Evolutionary conservation across 2,797 vertebrate genomes (phyloP).

Genomic region (Aselliscus stoliczkanus): DNA sequence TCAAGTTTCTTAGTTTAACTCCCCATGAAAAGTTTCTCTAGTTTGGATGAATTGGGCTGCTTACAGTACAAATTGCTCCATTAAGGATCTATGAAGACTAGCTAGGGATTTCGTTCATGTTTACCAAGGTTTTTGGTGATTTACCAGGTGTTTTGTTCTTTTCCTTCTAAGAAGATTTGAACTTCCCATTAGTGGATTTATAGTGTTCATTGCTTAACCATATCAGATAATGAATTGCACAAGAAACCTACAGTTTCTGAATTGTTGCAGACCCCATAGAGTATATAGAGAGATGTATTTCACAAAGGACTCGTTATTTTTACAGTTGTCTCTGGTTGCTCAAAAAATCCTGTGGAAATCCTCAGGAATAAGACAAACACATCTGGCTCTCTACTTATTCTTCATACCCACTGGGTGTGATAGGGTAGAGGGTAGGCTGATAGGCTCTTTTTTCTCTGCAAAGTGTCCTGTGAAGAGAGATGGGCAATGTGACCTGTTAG

Average conservation of each 20-base stretch:
- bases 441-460: slow-evolving; percentile 49
- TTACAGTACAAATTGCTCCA: not conserved
- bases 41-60: not conserved
- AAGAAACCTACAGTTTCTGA: not conserved
- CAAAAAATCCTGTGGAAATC: slow-evolving; percentile 42
- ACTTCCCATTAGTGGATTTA: slow-evolving; percentile 21
- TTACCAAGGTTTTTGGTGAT: slow-evolving; percentile 47
- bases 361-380: not conserved
- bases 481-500: not conserved
- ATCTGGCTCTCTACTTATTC: slow-evolving; percentile 1
- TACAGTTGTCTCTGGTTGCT: slow-evolving; percentile 39
- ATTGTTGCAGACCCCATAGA: slow-evolving; percentile 3
- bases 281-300: not conserved
- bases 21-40: not conserved
- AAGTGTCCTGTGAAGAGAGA: slow-evolving; percentile 23
- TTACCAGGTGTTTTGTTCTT: slow-evolving; percentile 45
- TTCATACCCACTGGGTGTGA: not conserved
- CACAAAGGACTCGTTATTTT: slow-evolving; percentile 34
- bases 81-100: slow-evolving; percentile 13
- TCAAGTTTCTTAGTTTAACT: slow-evolving; percentile 16
- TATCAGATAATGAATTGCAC: slow-evolving; percentile 12
- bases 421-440: not conserved
- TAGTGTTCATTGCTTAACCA: slow-evolving; percentile 45
- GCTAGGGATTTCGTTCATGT: slow-evolving; percentile 18
- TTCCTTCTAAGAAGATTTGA: slow-evolving; percentile 34